Conservation (phyloP, 2,113 vertebrate species). For the Ursus arctos region DNA sequence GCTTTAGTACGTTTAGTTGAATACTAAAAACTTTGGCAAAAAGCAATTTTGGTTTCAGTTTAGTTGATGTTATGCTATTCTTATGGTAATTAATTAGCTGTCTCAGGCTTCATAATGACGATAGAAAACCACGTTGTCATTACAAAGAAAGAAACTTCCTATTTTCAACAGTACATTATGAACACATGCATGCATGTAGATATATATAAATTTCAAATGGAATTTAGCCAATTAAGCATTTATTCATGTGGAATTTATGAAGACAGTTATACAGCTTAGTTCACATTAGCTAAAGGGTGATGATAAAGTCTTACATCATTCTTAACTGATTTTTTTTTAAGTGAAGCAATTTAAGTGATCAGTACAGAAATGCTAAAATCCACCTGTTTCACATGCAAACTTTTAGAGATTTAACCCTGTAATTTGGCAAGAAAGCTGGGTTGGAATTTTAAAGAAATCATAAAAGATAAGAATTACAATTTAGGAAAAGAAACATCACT, state of each 20-base stretch:
- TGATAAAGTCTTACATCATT: slow-evolving; percentile 12
- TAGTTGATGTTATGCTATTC: slow-evolving; percentile 14
- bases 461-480: neutral
- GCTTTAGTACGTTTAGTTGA: slow-evolving; percentile 20
- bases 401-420: neutral
- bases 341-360: neutral
- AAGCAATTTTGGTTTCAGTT: slow-evolving; percentile 25
- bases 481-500: slow-evolving; percentile 20
- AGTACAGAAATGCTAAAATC: slow-evolving; percentile 5
- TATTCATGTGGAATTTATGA: slow-evolving; percentile 45
- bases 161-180: neutral
- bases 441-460: neutral
- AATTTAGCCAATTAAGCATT: neutral
- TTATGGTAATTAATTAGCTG: neutral
- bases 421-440: neutral
- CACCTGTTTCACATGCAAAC: neutral
- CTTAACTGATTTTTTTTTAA: neutral
- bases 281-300: slow-evolving; percentile 6
- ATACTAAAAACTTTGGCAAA: slow-evolving; percentile 9
- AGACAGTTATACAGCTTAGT: slow-evolving; percentile 21
- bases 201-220: neutral
- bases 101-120: neutral
- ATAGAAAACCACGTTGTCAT: neutral
- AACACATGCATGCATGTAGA: neutral
- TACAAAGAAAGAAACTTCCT: neutral